phyloP scores from a whole-genome alignment of 2,888 invertebrate species.

The Amorpha juglandis region DNA sequence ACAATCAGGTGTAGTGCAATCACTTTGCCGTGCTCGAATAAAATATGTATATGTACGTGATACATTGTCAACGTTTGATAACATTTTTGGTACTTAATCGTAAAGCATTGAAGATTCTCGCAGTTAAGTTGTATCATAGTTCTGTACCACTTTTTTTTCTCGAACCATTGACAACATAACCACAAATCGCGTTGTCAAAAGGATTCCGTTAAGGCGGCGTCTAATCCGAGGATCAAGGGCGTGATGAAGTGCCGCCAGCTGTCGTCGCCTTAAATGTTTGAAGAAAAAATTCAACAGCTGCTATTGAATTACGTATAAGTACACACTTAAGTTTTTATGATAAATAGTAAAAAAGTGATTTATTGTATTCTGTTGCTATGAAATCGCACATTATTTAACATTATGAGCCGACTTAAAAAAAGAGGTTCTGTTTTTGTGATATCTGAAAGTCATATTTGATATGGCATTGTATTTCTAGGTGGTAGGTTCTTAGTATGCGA shows the following conservation, averaged over 20 bases:
- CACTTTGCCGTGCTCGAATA: too few relatives aligned
- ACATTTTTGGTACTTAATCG: too few relatives aligned
- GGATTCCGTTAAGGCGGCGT: constrained; percentile 50
- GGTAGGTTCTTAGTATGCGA: too few relatives aligned
- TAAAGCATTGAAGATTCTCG: too few relatives aligned
- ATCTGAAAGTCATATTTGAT: neutral
- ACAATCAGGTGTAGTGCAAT: too few relatives aligned
- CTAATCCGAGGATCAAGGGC: constrained; percentile 58
- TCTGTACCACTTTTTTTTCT: constrained; percentile 29
- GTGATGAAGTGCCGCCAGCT: constrained; percentile 54
- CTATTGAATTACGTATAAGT: constrained; percentile 38
- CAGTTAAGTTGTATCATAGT: too few relatives aligned
- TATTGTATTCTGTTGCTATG: neutral
- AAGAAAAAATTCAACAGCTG: constrained; percentile 13
- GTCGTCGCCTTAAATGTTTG: constrained; percentile 57
- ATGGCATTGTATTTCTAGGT: too few relatives aligned
- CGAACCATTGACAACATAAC: constrained; percentile 43
- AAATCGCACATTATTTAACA: neutral
- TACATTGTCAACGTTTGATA: too few relatives aligned
- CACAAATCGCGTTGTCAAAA: constrained; percentile 58
- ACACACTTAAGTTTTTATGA: neutral
- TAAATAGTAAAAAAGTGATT: constrained; percentile 2
- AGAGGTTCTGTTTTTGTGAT: too few relatives aligned
- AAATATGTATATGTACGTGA: too few relatives aligned
- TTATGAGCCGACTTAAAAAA: too few relatives aligned